phyloP scores from a whole-genome alignment of 2,113 vertebrate genomes.

The Carassius carassius region DNA sequence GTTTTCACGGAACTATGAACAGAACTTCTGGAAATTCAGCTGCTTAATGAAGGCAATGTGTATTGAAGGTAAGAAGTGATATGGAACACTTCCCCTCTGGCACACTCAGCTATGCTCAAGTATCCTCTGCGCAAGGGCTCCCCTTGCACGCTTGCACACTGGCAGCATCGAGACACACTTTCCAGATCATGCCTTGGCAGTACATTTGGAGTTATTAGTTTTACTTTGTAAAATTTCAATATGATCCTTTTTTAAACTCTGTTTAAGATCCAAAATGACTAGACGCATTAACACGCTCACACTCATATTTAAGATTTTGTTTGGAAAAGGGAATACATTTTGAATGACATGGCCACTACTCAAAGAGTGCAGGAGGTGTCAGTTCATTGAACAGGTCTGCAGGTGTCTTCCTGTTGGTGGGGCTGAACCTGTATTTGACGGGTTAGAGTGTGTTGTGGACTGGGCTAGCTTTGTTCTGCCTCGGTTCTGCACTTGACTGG shows the following conservation, averaged over 20 bases:
- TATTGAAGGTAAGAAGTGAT: conserved; percentile 10
- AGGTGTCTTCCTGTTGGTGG: conserved; percentile 13
- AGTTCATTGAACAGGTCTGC: neutral
- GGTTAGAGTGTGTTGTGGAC: conserved; percentile 8
- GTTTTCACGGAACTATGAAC: neutral
- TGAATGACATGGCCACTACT: neutral
- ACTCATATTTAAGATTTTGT: neutral
- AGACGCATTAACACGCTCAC: neutral
- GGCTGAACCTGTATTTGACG: conserved; percentile 29
- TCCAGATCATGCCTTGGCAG: conserved; percentile 17
- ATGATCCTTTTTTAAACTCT: neutral
- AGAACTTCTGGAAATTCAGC: neutral
- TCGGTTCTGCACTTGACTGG: conserved; percentile 49
- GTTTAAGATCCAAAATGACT: conserved; percentile 26
- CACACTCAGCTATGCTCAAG: conserved; percentile 34
- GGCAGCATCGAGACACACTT: conserved; percentile 14
- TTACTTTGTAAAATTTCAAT: neutral
- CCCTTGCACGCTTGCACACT: neutral
- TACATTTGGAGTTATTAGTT: neutral
- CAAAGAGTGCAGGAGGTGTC: neutral
- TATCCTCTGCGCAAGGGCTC: conserved; percentile 4
- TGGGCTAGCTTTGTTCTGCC: conserved; percentile 45
- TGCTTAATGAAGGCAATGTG: conserved; percentile 4
- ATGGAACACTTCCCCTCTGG: conserved; percentile 8
- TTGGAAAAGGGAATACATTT: neutral